Evolutionary conservation across 2,113 vertebrate genomes (phyloP).

Genomic region (Leucosticte australis): DNA sequence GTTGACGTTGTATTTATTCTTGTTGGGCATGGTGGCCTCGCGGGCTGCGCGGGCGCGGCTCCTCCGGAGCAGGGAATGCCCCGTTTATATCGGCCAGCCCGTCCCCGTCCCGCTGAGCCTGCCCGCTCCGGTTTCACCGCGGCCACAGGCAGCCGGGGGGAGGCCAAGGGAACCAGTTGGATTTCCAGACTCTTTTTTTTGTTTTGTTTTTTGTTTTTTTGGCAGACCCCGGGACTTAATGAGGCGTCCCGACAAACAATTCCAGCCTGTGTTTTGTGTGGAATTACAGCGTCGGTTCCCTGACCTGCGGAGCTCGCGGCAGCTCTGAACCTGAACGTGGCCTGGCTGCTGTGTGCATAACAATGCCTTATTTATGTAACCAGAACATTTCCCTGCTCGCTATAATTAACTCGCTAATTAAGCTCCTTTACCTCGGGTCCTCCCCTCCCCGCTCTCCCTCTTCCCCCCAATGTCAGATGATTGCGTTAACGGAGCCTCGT

Average conservation of each 20-base stretch:
- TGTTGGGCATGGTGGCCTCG: conserved; percentile 64
- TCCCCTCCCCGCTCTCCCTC: not conserved
- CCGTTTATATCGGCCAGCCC: conserved; percentile 62
- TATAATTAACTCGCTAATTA: conserved; percentile 81
- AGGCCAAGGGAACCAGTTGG: not conserved
- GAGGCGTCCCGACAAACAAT: conserved; percentile 43
- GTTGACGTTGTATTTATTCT: conserved; percentile 77
- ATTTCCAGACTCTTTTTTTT: not conserved
- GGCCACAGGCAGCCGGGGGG: not conserved
- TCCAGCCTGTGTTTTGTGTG: not conserved
- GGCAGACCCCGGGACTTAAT: conserved; percentile 35
- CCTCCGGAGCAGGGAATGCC: not conserved
- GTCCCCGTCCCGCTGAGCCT: conserved; percentile 30
- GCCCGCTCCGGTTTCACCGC: conserved; percentile 61
- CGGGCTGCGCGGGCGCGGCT: not conserved
- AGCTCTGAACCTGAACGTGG: not conserved
- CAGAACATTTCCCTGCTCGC: conserved; percentile 26
- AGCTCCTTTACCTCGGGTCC: conserved; percentile 51
- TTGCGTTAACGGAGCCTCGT: conserved; percentile 54
- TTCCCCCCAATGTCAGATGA: conserved; percentile 47
- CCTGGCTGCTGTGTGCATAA: conserved; percentile 35
- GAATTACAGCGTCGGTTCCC: conserved; percentile 13
- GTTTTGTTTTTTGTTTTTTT: not conserved
- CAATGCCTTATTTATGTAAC: conserved; percentile 73
- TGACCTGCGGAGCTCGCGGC: conserved; percentile 33